These are phyloP conservation scores for Leptobrachium leishanense DNA, from an alignment of 2,113 vertebrate species.

Conservation along the genomic window DNA sequence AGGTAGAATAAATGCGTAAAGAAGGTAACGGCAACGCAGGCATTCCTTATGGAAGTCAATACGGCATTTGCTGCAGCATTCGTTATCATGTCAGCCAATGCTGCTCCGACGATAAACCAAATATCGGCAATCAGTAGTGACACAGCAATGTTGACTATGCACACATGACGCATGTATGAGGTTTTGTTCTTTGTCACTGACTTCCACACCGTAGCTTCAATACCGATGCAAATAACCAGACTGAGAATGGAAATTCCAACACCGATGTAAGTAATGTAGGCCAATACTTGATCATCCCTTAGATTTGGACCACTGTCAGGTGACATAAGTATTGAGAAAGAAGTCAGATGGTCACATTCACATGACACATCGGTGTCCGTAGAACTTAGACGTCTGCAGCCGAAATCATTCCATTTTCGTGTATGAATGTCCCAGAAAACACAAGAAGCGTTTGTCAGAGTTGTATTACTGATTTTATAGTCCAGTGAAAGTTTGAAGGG, in stretches of 20 bases:
- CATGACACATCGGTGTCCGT: slow-evolving; percentile 58
- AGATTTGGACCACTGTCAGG: neutral
- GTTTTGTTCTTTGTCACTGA: slow-evolving; percentile 69
- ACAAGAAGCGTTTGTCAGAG: slow-evolving; percentile 63
- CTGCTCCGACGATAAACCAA: slow-evolving; percentile 73
- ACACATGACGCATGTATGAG: slow-evolving; percentile 72
- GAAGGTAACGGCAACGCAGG: slow-evolving; percentile 69
- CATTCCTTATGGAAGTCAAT: no score
- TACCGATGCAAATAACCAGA: slow-evolving; percentile 69
- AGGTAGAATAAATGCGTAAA: slow-evolving; percentile 81
- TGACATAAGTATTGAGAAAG: slow-evolving; percentile 81
- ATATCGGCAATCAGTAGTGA: slow-evolving; percentile 76
- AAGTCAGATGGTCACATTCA: slow-evolving; percentile 75
- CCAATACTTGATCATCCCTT: slow-evolving; percentile 7
- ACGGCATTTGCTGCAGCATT: neutral
- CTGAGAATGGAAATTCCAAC: slow-evolving; percentile 70
- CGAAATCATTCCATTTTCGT: slow-evolving; percentile 65
- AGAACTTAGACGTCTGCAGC: slow-evolving; percentile 60
- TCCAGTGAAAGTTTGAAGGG: slow-evolving; percentile 57
- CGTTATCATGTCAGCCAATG: neutral
- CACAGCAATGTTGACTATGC: slow-evolving; percentile 73
- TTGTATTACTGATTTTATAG: slow-evolving; percentile 59
- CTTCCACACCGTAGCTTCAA: slow-evolving; percentile 74
- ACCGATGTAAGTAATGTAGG: slow-evolving; percentile 71
- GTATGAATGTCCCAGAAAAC: slow-evolving; percentile 76